phyloP scores from a whole-genome alignment of 2,113 vertebrate genomes.

The Xiphophorus maculatus region DNA sequence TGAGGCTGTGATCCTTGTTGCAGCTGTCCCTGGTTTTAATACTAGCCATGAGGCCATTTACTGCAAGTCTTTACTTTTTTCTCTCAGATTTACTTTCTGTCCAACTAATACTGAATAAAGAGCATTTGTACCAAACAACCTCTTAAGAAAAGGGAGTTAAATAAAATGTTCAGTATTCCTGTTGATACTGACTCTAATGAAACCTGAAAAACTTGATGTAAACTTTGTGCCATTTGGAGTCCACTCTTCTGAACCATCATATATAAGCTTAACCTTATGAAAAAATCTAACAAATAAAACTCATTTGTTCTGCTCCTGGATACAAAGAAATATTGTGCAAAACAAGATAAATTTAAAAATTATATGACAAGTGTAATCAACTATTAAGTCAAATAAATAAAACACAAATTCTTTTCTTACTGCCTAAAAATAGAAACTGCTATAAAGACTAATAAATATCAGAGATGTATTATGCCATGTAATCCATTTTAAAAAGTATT shows the following conservation, averaged over 20 bases:
- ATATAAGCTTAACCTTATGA: not conserved
- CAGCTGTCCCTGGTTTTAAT: no score
- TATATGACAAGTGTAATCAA: not conserved
- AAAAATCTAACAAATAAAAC: not conserved
- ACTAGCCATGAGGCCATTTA: no score
- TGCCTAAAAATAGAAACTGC: not conserved
- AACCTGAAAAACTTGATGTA: no score
- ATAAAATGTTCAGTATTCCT: no score
- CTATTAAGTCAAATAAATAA: not conserved
- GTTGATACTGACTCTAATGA: no score
- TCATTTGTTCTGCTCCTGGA: not conserved
- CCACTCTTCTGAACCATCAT: not conserved
- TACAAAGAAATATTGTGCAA: not conserved
- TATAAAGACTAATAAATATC: not conserved
- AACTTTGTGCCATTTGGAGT: not conserved
- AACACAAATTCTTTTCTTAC: not conserved
- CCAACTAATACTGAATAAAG: no score
- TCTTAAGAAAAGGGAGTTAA: no score
- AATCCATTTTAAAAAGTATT: constrained; percentile 4
- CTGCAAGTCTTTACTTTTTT: no score
- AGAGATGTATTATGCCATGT: not conserved
- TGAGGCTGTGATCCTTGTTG: no score
- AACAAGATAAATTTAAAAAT: not conserved
- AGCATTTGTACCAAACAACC: no score
- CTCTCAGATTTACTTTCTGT: no score